Evolutionary conservation across 2,113 vertebrate species (phyloP), one percentile per base, ranked within the genome.

Genomic region (Opisthocomus hoazin): DNA sequence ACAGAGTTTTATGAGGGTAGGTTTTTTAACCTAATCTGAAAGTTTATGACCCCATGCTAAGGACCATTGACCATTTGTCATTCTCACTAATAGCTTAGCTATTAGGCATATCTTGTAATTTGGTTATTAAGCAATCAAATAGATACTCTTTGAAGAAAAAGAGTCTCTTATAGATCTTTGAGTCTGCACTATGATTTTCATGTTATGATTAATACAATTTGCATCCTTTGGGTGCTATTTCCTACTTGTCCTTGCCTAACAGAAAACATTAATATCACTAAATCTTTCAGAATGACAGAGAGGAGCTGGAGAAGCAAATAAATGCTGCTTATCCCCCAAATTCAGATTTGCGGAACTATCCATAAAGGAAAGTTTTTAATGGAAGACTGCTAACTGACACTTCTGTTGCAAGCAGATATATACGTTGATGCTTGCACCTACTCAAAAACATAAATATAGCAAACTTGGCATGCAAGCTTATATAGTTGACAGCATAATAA

Each of bases 401-500:
- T 80, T 94, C 56, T 90, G 36, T 30, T 87, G 39, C n/a, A 41
- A 26, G 36, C 73, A 87, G 24, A 51, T 39, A 32, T 6, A 54
- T 36, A 32, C 17, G 48, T 29, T 68, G n/a, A 53, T 45, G 65
- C 23, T 75, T 60, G 7, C 65, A 73, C 36, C 53, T 34, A 93
- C 90, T 53, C 71, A 75, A 64, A 92, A 89, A 7, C 27, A 61
- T 45, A 78, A 71, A 95, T 94, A 93, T 84, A 96, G 74, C 16
- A 57, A 63, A 76, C 76, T 39, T 60, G 45, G 4, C 23, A 75
- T 91, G 64, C 43, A 61, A 58, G 24, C 11, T 93, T 68, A 30
- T 73, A 54, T 87, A 84, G 32, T 60, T 96, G 86, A 71, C 68
- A 91, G 54, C 68, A 93, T 21, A 96, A 88, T 77, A 94, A 90